Evolutionary conservation across 92 coral and sea anemone species (phyloP), one percentile per base, ranked within the genome.

Genomic region (Heteractis magnifica): DNA sequence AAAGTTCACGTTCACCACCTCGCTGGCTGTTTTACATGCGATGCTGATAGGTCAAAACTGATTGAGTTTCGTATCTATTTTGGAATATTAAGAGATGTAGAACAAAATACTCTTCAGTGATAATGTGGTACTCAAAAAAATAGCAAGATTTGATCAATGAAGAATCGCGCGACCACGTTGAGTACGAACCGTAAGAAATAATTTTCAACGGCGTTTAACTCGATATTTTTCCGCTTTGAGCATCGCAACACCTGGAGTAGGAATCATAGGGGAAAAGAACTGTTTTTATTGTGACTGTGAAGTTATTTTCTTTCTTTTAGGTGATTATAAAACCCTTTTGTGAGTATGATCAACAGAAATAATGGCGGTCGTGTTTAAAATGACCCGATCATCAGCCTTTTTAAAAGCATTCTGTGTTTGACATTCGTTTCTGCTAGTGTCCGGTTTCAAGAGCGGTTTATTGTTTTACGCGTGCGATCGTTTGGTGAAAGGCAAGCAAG

Each of bases 11-110:
- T 44, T 80, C 88, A 76, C 76, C 88, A 85, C 88, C 82, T 85
- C 83, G 62, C 78, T 20, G 41, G 88, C 75, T 78, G 76, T 78
- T 62, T 77, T 72, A 71, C 79, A 78, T 71, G 49, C 26, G 82
- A 81, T 77, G 85, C 80, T 89, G 87, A 89, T 73, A 80, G 87
- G 84, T 89, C 85, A 79, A 75, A 72, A 85, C 83, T 85, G 76
- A 77, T 85, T 56, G 82, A 85, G 78, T 78, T 85, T 77, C 82
- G 80, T 85, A 85, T 89, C 88, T 84, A 60, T 89, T 86, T 56
- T 86, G 80, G 79, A 86, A 82, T 59, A 81, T 82, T 86, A 83
- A 87, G 82, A 89, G 83, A 51, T 49, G 70, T 55, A 68, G 79
- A 51, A 49, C 81, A 50, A 72, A 78, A 85, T 85, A 58, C 76